Percentiles rank a stretch among this genome's conserved stretches.
phyloP scores from a whole-genome alignment of 2,797 vertebrate genomes.

The Mallotus villosus region DNA sequence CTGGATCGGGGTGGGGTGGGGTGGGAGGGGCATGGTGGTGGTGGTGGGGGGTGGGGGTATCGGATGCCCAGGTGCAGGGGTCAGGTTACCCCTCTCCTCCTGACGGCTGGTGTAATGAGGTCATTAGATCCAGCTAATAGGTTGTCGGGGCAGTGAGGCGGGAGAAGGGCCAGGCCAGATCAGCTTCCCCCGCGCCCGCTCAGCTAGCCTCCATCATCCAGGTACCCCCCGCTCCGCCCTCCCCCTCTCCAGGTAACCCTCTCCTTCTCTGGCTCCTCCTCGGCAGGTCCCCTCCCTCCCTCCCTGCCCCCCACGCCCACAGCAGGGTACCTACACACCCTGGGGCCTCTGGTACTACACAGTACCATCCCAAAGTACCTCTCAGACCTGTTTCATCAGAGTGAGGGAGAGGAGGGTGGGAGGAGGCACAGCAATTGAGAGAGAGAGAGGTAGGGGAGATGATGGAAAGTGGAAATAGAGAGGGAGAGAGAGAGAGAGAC shows the following conservation, averaged over 20 bases:
- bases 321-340: too few relatives aligned
- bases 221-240: neutral
- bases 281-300: too few relatives aligned
- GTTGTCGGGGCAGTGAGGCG: conserved; percentile 83
- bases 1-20: too few relatives aligned
- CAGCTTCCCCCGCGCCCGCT: conserved; percentile 55
- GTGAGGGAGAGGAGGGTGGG: too few relatives aligned
- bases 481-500: neutral
- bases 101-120: conserved; percentile 86
- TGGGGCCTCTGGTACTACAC: too few relatives aligned
- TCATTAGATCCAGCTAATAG: conserved; percentile 89
- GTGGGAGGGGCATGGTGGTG: too few relatives aligned
- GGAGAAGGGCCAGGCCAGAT: conserved; percentile 71
- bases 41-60: conserved; percentile 25
- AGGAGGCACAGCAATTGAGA: too few relatives aligned
- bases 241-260: conserved; percentile 1
- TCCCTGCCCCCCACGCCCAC: too few relatives aligned
- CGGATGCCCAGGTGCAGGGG: conserved; percentile 31
- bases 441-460: neutral
- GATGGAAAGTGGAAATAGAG: neutral
- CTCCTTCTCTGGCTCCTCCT: too few relatives aligned
- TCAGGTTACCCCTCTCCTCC: conserved; percentile 51
- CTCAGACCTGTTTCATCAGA: too few relatives aligned
- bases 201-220: too few relatives aligned
- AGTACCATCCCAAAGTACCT: too few relatives aligned